A percentile compares a stretch with the other conserved stretches of the same genome.
phyloP scores from a whole-genome alignment of 2,888 invertebrate species.

The Agrenia bidenticulata region DNA sequence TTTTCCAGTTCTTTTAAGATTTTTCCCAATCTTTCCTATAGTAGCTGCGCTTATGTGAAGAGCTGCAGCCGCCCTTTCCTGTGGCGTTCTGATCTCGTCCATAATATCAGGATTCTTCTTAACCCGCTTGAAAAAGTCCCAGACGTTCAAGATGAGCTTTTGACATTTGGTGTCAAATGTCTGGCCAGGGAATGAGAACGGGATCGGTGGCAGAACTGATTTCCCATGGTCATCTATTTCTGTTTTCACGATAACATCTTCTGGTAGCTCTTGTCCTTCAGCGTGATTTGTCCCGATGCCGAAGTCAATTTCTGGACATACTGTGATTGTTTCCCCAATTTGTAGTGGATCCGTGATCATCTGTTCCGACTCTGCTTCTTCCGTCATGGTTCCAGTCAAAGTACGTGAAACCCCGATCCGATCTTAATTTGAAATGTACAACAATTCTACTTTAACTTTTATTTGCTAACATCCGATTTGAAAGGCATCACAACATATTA shows the following conservation, averaged over 20 bases:
- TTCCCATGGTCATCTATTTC: not conserved
- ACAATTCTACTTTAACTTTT: too few relatives aligned
- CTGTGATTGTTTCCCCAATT: constrained; percentile 8
- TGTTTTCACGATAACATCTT: constrained; percentile 2
- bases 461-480: too few relatives aligned
- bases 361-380: not conserved
- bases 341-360: not conserved
- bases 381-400: not conserved
- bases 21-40: constrained; percentile 50
- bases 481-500: too few relatives aligned
- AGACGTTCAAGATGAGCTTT: constrained; percentile 51
- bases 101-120: constrained; percentile 47
- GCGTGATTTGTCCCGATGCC: too few relatives aligned
- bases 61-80: constrained; percentile 47
- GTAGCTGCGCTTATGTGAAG: constrained; percentile 48
- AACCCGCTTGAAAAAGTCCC: constrained; percentile 50
- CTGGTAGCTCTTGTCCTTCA: not conserved
- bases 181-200: constrained; percentile 51
- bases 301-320: not conserved
- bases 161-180: constrained; percentile 50
- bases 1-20: constrained; percentile 43
- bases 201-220: constrained; percentile 32
- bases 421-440: too few relatives aligned
- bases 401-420: too few relatives aligned
- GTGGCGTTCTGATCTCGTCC: constrained; percentile 45